Percentiles rank a stretch among this genome's conserved stretches.
Conservation (phyloP, 1,140 invertebrate species). For the Drosophila serrata region DNA sequence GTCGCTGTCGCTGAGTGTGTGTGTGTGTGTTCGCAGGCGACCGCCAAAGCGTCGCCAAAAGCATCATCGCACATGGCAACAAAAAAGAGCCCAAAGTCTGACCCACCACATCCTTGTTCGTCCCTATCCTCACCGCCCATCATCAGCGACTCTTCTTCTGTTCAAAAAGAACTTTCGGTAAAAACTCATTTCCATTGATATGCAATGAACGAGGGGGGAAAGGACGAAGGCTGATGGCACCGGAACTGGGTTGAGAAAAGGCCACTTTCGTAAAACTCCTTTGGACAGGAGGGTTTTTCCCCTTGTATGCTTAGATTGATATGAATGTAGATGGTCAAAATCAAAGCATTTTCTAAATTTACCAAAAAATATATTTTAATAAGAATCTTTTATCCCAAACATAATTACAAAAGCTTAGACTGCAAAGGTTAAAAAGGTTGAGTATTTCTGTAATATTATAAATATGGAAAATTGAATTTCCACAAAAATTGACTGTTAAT, state of each 20-base stretch:
- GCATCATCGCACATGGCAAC: conserved; percentile 64
- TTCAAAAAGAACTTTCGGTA: conserved; percentile 52
- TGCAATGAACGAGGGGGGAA: conserved; percentile 57
- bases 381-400: no score
- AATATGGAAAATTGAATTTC: not conserved
- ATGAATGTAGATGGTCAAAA: not conserved
- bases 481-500: not conserved
- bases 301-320: no score
- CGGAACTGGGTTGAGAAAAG: conserved; percentile 1
- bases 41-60: conserved; percentile 77
- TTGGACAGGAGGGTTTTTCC: not conserved
- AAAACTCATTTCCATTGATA: conserved; percentile 78
- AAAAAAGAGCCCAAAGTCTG: conserved; percentile 26
- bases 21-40: conserved; percentile 26
- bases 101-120: not conserved
- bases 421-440: not conserved
- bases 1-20: conserved; percentile 12
- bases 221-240: not conserved
- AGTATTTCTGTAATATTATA: not conserved
- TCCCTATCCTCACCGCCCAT: not conserved
- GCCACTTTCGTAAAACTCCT: not conserved
- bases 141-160: conserved; percentile 1
- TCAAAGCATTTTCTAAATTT: not conserved
- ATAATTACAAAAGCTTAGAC: not conserved
- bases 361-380: no score